Conservation (phyloP, 1,140 invertebrate species). For the Caenorhabditis inopinata region DNA sequence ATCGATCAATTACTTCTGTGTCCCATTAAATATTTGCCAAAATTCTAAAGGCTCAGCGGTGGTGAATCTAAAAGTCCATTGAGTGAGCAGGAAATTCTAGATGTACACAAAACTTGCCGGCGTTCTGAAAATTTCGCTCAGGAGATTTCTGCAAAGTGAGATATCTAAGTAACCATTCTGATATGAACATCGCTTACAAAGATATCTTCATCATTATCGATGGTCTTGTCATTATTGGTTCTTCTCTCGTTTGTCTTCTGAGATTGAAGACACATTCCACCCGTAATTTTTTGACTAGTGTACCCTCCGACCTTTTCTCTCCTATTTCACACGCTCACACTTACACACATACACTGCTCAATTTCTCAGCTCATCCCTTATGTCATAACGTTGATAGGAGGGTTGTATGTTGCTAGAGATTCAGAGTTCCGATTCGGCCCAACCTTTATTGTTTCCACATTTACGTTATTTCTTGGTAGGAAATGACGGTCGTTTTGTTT, state of each 20-base stretch:
- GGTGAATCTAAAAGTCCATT: too few species aligned
- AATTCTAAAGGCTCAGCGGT: too few species aligned
- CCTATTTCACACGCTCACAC: slow-evolving; percentile 24
- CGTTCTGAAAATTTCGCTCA: too few species aligned
- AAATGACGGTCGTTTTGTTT: neutral
- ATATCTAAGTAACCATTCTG: too few species aligned
- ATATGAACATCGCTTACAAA: neutral
- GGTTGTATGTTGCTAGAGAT: neutral
- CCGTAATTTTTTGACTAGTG: slow-evolving; percentile 29
- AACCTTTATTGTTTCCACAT: too few species aligned
- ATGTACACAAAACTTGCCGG: too few species aligned
- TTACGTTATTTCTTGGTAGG: too few species aligned
- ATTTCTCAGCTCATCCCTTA: slow-evolving; percentile 29
- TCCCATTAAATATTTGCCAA: too few species aligned
- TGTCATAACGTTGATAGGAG: slow-evolving; percentile 27
- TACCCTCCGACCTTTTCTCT: slow-evolving; percentile 32
- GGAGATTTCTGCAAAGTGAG: too few species aligned
- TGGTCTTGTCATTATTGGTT: slow-evolving; percentile 17
- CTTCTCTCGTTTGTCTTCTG: slow-evolving; percentile 19
- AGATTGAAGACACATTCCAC: slow-evolving; percentile 29
- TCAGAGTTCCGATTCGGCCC: neutral
- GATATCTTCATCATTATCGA: neutral
- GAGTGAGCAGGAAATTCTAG: too few species aligned
- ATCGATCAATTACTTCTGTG: too few species aligned
- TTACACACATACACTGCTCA: slow-evolving; percentile 27